Base-by-base conservation (phyloP, 2,888 invertebrate species). In the Xanthorhoe designata region DNA sequence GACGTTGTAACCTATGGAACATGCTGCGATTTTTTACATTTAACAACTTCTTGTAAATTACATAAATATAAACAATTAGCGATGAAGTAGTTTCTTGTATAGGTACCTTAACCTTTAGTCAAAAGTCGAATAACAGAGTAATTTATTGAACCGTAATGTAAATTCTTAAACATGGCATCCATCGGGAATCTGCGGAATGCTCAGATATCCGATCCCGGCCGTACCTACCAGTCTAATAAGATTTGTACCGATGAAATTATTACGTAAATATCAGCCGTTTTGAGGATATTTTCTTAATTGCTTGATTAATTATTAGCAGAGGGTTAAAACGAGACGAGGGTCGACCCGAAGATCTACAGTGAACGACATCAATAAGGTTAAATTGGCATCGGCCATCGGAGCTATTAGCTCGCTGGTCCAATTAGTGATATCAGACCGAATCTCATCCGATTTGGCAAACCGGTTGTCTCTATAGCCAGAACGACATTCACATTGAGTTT, bases 281-380 rank as follows among this genome's bases (percentile, higher is more conserved):
- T 75, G 78, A 72, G 78, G 80, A 85, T n/a, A n/a, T 86, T 81
- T 86, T 81, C 78, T 84, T 90, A 92, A 92, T 92, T 90, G 89
- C 85, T 88, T 92, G 90, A 91, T 92, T 89, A 92, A 92, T 92
- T 91, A 92, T 92, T 91, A 91, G 85, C 82, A 82, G 84, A 83
- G 90, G 91, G 91, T 91, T 90, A 84, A 86, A 88, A 84, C 81
- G 84, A 89, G 91, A 91, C 86, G 87, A 90, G 92, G 91, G 92
- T 91, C 86, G 86, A 73, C 76, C 73, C 80, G 79, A 83, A 88
- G 89, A 90, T 88, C 84, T 82, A 85, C 84, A 82, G 82, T 78
- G 81, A 78, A 78, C 84, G 90, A 90, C 91, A 90, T 91, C 92
- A 90, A 92, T 92, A 91, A 88, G 84, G 83, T 80, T 85, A 91